Conservation (phyloP, 1,140 invertebrate species). For the Lutraria rhynchaena region DNA sequence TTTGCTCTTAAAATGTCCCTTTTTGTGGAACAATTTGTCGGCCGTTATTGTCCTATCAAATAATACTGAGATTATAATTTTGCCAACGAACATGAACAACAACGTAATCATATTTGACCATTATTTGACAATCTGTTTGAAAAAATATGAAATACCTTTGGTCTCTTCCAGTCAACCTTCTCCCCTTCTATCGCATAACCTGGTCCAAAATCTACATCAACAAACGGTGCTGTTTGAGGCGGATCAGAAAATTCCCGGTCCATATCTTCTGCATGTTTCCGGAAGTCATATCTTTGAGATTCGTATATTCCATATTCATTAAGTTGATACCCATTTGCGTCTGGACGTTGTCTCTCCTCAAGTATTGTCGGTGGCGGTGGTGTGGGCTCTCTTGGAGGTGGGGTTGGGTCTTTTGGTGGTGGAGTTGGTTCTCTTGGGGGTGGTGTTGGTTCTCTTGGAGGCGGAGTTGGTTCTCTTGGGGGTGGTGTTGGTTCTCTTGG, state of each 20-base stretch:
- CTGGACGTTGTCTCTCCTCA: background rate
- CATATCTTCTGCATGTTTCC: slow-evolving; percentile 27
- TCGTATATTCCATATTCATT: slow-evolving; percentile 20
- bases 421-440: slow-evolving; percentile 48
- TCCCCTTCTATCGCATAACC: slow-evolving; percentile 39
- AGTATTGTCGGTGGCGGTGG: background rate
- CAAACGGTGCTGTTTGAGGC: slow-evolving; percentile 12
- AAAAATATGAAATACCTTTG: slow-evolving; percentile 1
- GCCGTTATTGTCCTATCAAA: background rate
- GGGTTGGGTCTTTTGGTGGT: slow-evolving; percentile 48
- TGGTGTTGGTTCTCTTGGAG: slow-evolving; percentile 39
- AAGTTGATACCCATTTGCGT: background rate
- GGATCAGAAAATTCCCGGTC: slow-evolving; percentile 32
- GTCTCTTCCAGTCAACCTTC: slow-evolving; percentile 50
- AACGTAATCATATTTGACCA: background rate
- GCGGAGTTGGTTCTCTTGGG: slow-evolving; percentile 19
- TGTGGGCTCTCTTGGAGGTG: slow-evolving; percentile 15
- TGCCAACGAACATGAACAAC: background rate
- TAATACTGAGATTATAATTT: background rate
- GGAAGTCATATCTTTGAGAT: slow-evolving; percentile 14
- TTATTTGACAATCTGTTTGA: background rate
- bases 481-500: slow-evolving; percentile 8
- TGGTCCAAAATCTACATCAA: slow-evolving; percentile 36
- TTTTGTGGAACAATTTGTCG: background rate
- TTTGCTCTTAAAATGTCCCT: background rate